Evolutionary conservation across 2,888 invertebrate species (phyloP).

Genomic region (Heliconius ethilla): DNA sequence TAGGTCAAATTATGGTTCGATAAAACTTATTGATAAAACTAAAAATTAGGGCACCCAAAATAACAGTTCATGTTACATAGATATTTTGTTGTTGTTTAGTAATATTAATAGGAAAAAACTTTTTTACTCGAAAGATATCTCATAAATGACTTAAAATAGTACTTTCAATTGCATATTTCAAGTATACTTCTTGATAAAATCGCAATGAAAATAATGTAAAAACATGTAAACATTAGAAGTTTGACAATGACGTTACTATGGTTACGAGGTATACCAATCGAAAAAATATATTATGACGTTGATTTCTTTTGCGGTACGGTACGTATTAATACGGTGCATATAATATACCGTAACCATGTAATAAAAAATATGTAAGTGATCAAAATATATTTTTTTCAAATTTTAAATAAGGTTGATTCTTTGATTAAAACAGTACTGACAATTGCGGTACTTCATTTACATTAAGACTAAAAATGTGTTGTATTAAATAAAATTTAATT

Average conservation of each 20-base stretch:
- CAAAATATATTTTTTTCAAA: no score
- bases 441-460: no score
- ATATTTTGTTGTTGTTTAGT: background rate
- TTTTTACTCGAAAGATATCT: background rate
- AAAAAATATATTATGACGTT: constrained; percentile 22
- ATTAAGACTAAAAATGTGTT: no score
- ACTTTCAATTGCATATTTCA: background rate
- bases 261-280: constrained; percentile 49
- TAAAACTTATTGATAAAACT: constrained; percentile 38
- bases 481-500: background rate
- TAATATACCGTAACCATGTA: no score
- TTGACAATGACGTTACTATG: constrained; percentile 61
- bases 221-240: constrained; percentile 44
- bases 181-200: background rate
- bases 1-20: constrained; percentile 32
- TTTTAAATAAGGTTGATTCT: no score
- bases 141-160: background rate
- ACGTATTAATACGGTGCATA: no score
- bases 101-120: background rate
- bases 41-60: constrained; percentile 29
- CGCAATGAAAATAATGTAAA: background rate
- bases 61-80: background rate
- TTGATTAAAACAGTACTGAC: no score
- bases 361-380: no score
- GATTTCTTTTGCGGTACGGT: background rate